These are phyloP conservation scores for Labeo calbasu DNA, from an alignment of 2,797 vertebrate species.

Conservation along the genomic window DNA sequence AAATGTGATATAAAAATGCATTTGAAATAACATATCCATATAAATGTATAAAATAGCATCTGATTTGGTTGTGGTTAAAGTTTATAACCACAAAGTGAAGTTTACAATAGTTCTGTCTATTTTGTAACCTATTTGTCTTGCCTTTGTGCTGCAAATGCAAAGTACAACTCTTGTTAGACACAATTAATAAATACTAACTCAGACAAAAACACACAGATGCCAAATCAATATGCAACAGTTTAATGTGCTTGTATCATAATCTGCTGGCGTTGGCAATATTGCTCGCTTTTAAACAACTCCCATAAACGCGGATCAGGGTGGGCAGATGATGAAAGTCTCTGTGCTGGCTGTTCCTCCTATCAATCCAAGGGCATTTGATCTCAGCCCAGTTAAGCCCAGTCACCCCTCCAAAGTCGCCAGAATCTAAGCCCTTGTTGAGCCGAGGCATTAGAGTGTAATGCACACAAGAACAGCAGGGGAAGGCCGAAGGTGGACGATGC, in stretches of 20 bases:
- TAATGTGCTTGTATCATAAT: conserved; percentile 54
- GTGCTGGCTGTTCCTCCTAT: conserved; percentile 63
- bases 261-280: conserved; percentile 22
- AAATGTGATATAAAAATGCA: neutral
- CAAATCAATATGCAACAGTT: conserved; percentile 39
- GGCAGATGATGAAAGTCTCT: conserved; percentile 41
- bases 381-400: conserved; percentile 68
- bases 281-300: conserved; percentile 3
- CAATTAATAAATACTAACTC: neutral
- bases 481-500: conserved; percentile 50
- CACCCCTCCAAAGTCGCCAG: conserved; percentile 73
- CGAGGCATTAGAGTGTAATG: conserved; percentile 79
- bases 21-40: neutral
- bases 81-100: neutral
- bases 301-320: conserved; percentile 57
- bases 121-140: neutral
- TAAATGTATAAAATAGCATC: neutral
- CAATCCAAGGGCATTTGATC: conserved; percentile 72
- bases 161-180: neutral
- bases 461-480: conserved; percentile 46
- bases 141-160: neutral
- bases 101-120: neutral
- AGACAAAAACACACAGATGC: neutral
- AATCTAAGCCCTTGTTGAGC: conserved; percentile 77
- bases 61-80: neutral